A percentile compares a stretch with the other conserved stretches of the same genome.
Conservation (phyloP, 2,888 invertebrate genomes). For the Exephanes ischioxanthus region DNA sequence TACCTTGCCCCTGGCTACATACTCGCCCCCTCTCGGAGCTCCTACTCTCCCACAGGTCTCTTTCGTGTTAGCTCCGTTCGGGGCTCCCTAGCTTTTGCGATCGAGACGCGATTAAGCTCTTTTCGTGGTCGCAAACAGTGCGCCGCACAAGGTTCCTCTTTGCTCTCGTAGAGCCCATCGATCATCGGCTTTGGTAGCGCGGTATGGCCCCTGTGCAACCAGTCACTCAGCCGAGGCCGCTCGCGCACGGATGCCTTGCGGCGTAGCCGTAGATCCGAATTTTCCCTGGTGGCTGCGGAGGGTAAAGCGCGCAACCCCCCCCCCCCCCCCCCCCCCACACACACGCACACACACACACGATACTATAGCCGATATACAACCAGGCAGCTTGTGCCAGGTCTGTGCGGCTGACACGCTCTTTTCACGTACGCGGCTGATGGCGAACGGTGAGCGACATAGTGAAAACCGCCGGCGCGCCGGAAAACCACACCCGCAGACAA, state of each 20-base stretch:
- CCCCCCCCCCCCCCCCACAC: no score
- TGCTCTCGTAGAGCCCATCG: conserved; percentile 41
- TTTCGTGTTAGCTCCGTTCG: conserved; percentile 9
- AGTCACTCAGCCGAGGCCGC: conserved; percentile 17
- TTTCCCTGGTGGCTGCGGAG: conserved; percentile 15
- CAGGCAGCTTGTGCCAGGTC: not conserved
- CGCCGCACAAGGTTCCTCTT: conserved; percentile 6
- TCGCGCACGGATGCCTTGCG: conserved; percentile 9
- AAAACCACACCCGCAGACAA: conserved; percentile 60
- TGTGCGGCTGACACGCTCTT: conserved; percentile 7
- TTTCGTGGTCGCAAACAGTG: conserved; percentile 36
- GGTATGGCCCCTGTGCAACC: conserved; percentile 14
- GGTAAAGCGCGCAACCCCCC: not conserved
- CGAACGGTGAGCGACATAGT: not conserved
- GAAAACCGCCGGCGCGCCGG: not conserved
- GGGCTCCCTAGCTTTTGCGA: conserved; percentile 7
- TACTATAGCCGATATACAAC: not conserved
- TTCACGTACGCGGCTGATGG: not conserved
- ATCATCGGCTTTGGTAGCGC: conserved; percentile 51
- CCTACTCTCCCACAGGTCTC: not conserved
- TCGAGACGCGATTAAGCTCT: conserved; percentile 49
- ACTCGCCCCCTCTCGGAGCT: not conserved
- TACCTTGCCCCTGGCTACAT: conserved; percentile 29
- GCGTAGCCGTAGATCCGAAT: conserved; percentile 7
- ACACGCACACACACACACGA: not conserved